Percentiles rank a stretch among this genome's conserved stretches.
These are phyloP conservation scores for Platyscapa corneri DNA, from an alignment of 1,140 invertebrate species.

Conservation along the genomic window DNA sequence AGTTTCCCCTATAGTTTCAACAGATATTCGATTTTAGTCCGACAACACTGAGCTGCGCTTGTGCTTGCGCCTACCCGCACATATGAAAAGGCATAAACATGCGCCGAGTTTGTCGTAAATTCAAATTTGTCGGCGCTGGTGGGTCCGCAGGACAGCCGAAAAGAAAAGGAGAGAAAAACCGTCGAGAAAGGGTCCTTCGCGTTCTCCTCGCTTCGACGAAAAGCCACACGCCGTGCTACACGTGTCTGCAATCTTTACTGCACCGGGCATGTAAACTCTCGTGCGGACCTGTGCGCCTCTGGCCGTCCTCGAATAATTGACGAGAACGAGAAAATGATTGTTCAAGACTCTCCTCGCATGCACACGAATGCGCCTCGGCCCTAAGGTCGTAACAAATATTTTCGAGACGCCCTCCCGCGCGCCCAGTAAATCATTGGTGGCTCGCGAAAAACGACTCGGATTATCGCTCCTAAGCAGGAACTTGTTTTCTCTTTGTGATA, in stretches of 20 bases:
- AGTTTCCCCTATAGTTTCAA: conserved; percentile 15
- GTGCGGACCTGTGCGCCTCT: background rate
- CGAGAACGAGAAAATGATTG: conserved; percentile 34
- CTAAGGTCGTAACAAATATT: background rate
- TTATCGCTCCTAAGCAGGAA: background rate
- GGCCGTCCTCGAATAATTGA: conserved; percentile 20
- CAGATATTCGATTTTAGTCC: background rate
- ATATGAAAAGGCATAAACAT: conserved; percentile 31
- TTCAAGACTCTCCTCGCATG: background rate
- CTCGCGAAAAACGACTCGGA: background rate
- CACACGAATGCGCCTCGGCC: background rate
- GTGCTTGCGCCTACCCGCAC: background rate
- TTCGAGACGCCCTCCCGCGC: background rate
- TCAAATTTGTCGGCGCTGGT: conserved; percentile 32
- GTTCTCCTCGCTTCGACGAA: conserved; percentile 34
- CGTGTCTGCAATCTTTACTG: conserved; percentile 11
- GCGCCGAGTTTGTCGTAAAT: conserved; percentile 35
- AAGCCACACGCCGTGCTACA: background rate
- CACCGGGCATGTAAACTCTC: background rate
- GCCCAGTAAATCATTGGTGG: background rate
- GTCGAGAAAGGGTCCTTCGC: background rate
- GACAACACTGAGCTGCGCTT: background rate
- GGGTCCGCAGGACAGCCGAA: background rate
- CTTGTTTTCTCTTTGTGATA: background rate
- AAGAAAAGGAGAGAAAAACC: conserved; percentile 30